phyloP scores from a whole-genome alignment of 2,797 vertebrate species.

The Apogon hyalosoma region DNA sequence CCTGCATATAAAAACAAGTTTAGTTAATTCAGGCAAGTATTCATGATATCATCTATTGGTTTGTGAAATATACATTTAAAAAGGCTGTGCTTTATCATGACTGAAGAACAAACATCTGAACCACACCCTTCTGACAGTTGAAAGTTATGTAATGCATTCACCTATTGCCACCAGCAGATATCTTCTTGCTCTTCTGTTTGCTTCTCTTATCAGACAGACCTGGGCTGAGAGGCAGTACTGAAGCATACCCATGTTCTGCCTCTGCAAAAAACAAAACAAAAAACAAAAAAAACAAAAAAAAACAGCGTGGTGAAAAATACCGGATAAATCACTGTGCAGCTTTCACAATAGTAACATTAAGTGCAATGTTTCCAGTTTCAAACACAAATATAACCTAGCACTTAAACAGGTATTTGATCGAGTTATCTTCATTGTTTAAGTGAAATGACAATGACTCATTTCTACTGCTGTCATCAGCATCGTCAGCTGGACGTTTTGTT shows the following conservation, averaged over 20 bases:
- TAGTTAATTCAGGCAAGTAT: neutral
- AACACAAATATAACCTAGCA: too few relatives aligned
- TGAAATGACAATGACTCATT: neutral
- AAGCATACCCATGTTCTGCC: conserved; percentile 95
- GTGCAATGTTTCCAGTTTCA: too few relatives aligned
- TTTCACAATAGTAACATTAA: too few relatives aligned
- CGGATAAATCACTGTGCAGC: neutral
- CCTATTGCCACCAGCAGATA: conserved; percentile 85
- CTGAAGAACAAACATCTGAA: conserved; percentile 1
- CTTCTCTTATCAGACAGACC: conserved; percentile 77
- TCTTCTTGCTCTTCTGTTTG: conserved; percentile 84
- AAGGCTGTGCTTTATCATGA: conserved; percentile 18
- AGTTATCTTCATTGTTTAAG: neutral
- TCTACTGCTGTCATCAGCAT: conserved; percentile 41
- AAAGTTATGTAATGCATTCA: conserved; percentile 62
- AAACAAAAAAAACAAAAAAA: conserved; percentile 18
- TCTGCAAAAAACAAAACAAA: conserved; percentile 71
- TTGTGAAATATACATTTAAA: neutral
- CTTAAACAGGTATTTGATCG: too few relatives aligned
- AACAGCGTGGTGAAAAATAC: neutral
- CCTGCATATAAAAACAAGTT: conserved; percentile 75
- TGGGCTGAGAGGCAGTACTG: conserved; percentile 82
- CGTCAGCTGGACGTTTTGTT: conserved; percentile 59
- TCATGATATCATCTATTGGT: neutral
- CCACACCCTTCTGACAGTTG: conserved; percentile 59